Conservation (phyloP, 2,113 vertebrate genomes). For the Tenebrosternarchus preto region DNA sequence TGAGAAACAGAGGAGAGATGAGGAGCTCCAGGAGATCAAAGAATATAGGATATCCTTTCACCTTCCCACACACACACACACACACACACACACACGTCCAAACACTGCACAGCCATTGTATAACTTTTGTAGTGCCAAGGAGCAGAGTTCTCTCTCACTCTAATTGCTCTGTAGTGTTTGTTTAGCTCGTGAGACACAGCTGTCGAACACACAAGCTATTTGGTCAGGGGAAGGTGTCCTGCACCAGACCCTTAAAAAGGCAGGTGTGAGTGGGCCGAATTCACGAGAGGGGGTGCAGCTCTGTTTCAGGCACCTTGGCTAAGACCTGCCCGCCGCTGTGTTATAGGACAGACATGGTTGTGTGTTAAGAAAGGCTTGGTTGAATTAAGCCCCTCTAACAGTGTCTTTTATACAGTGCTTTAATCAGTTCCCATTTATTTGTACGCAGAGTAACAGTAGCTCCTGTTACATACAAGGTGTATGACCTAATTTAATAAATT, state of each 20-base stretch:
- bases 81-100: background rate
- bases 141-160: conserved; percentile 13
- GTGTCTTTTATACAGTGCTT: background rate
- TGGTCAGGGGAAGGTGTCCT: conserved; percentile 20
- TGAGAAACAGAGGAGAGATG: conserved; percentile 93
- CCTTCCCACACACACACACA: background rate
- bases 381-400: conserved; percentile 6
- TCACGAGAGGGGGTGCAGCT: background rate
- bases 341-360: background rate
- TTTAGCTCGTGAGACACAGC: conserved; percentile 24
- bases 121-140: background rate
- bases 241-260: conserved; percentile 34
- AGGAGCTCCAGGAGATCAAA: conserved; percentile 87
- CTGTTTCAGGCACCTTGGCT: conserved; percentile 4
- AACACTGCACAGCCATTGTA: background rate
- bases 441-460: background rate
- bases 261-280: background rate
- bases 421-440: conserved; percentile 11
- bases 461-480: background rate
- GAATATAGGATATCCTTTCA: conserved; percentile 98
- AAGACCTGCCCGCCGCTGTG: background rate
- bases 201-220: conserved; percentile 38
- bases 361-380: background rate
- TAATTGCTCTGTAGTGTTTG: conserved; percentile 30
- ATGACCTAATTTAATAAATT: background rate